Percentiles rank a stretch among this genome's conserved stretches.
phyloP scores from a whole-genome alignment of 2,888 invertebrate species.

The Yponomeuta sedellus region DNA sequence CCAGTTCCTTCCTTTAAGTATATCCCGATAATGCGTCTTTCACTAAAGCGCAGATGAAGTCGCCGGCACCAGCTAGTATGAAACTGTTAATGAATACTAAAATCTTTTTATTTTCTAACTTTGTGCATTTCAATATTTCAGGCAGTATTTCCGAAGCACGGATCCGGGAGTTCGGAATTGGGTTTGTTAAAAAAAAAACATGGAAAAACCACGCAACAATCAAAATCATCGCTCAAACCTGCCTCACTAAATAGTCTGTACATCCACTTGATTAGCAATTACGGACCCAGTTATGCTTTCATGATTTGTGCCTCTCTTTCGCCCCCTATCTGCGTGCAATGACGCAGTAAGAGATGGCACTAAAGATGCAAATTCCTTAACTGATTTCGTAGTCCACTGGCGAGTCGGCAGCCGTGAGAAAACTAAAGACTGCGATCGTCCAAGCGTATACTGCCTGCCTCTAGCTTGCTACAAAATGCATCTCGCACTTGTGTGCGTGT shows the following conservation, averaged over 20 bases:
- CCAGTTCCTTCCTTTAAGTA: no score
- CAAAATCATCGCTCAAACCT: neutral
- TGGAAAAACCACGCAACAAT: no score
- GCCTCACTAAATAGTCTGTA: neutral
- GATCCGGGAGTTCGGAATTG: no score
- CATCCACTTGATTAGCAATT: constrained; percentile 23
- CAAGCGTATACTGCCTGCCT: neutral
- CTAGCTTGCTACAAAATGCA: no score
- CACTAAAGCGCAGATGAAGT: no score
- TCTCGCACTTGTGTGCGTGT: neutral
- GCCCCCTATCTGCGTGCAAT: constrained; percentile 26
- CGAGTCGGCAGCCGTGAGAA: constrained; percentile 53
- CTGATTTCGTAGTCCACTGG: constrained; percentile 48
- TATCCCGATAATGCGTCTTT: no score
- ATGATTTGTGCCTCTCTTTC: constrained; percentile 34
- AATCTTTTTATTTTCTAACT: no score
- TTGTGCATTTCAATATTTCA: no score
- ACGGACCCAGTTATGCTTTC: constrained; percentile 37
- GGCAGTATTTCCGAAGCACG: no score
- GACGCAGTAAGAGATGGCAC: constrained; percentile 29
- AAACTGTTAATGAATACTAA: no score
- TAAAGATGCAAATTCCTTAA: constrained; percentile 53
- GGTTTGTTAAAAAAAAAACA: no score
- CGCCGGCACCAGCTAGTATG: no score
- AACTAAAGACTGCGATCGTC: constrained; percentile 23